Conservation (phyloP, 2,888 invertebrate species). For the Cerastoderma edule region DNA sequence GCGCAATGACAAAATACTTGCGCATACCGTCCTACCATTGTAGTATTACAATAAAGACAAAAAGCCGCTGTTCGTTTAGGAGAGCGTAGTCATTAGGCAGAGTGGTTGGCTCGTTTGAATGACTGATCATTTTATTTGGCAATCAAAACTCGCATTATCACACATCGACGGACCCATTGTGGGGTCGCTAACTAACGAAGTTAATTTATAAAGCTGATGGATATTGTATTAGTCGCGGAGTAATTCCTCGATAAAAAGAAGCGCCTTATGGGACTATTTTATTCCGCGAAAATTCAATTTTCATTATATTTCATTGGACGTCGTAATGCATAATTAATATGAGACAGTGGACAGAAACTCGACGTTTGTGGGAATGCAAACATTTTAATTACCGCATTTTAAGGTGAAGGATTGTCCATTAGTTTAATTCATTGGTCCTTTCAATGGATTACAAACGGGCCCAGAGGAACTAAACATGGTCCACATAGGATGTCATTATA, state of each 20-base stretch:
- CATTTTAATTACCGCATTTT: slow-evolving; percentile 44
- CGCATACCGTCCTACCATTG: not conserved
- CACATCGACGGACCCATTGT: slow-evolving; percentile 40
- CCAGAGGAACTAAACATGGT: too few species aligned
- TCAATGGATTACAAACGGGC: too few species aligned
- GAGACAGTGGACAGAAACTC: slow-evolving; percentile 16
- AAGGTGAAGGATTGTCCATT: slow-evolving; percentile 29
- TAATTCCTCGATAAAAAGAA: slow-evolving; percentile 58
- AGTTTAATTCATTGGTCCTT: slow-evolving; percentile 28
- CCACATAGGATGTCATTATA: too few species aligned
- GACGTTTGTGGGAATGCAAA: slow-evolving; percentile 31
- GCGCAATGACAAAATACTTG: slow-evolving; percentile 1
- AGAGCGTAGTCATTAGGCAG: slow-evolving; percentile 23
- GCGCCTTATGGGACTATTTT: slow-evolving; percentile 55
- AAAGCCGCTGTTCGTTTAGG: slow-evolving; percentile 15
- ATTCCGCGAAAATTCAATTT: slow-evolving; percentile 53
- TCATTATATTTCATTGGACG: slow-evolving; percentile 50
- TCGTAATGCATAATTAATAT: slow-evolving; percentile 57
- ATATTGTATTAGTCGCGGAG: slow-evolving; percentile 50
- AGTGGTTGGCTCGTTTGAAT: slow-evolving; percentile 32
- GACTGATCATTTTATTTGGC: slow-evolving; percentile 49
- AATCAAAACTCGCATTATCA: slow-evolving; percentile 24
- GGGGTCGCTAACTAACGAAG: slow-evolving; percentile 47
- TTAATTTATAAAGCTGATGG: slow-evolving; percentile 61
- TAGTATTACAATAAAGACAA: too few species aligned